phyloP scores from a whole-genome alignment of 2,888 invertebrate species.

The Zhengitettix transpicula region DNA sequence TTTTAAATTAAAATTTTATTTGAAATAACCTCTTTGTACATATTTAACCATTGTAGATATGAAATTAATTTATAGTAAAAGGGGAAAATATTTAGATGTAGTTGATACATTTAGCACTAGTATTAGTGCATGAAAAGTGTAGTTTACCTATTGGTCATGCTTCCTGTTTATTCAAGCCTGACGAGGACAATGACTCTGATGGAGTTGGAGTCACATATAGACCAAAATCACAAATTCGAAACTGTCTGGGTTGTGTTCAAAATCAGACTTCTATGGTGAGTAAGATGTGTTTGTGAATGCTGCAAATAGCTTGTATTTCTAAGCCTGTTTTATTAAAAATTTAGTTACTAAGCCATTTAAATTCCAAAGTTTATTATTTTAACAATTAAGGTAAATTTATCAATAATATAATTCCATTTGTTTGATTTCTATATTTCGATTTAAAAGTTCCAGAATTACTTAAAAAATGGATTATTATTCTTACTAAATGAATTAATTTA shows the following conservation, averaged over 20 bases:
- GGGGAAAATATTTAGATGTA: too few relatives aligned
- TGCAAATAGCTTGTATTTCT: not conserved
- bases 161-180: constrained; percentile 21
- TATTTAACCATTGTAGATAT: too few relatives aligned
- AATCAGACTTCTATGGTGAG: constrained; percentile 64
- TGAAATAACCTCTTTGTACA: too few relatives aligned
- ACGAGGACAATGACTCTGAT: constrained; percentile 34
- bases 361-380: not conserved
- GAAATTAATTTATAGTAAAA: too few relatives aligned
- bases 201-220: constrained; percentile 50
- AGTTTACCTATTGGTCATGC: constrained; percentile 6
- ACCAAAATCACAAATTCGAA: constrained; percentile 33
- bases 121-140: constrained; percentile 5
- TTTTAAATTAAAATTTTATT: too few relatives aligned
- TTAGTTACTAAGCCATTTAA: not conserved
- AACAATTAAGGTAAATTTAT: too few relatives aligned
- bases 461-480: too few relatives aligned
- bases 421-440: too few relatives aligned
- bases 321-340: not conserved
- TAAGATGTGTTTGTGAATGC: constrained; percentile 15
- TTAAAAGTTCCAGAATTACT: too few relatives aligned
- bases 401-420: too few relatives aligned
- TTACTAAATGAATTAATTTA: too few relatives aligned
- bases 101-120: not conserved
- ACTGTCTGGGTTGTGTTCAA: constrained; percentile 57